These are phyloP conservation scores for Pristiophorus japonicus DNA, from an alignment of 2,113 vertebrate species.

Conservation along the genomic window DNA sequence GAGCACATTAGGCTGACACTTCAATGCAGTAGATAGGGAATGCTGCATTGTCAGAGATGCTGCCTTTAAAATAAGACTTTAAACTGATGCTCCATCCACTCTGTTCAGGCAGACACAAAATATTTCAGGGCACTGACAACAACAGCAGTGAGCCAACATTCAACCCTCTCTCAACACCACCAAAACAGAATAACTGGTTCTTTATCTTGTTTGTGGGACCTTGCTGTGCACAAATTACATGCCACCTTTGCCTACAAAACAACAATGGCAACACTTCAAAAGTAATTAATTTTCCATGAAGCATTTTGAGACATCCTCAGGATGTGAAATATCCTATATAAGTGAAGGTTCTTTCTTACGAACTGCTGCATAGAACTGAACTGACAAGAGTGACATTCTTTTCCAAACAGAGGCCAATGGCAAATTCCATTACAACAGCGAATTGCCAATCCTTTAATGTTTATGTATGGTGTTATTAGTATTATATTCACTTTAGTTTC, in stretches of 20 bases:
- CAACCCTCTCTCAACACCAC: not conserved
- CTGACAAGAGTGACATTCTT: not conserved
- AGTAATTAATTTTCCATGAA: not conserved
- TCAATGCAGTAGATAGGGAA: not conserved
- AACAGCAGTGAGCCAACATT: not conserved
- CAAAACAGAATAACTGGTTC: not conserved
- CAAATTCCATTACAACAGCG: not conserved
- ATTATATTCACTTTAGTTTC: not conserved
- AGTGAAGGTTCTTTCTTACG: not conserved
- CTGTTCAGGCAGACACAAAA: not conserved
- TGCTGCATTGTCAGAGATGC: not conserved
- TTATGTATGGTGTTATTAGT: not conserved
- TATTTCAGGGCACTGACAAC: not conserved
- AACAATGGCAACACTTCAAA: not conserved
- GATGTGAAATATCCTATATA: not conserved
- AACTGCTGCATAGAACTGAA: not conserved
- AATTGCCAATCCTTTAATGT: not conserved
- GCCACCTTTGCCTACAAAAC: not conserved
- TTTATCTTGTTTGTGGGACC: not conserved
- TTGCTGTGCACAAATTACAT: not conserved
- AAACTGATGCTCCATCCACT: not conserved
- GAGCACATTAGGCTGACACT: not conserved
- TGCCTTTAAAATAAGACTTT: not conserved
- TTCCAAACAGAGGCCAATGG: not conserved
- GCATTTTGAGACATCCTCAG: not conserved